Conservation (phyloP, 2,113 vertebrate species). For the Delphinus delphis region DNA sequence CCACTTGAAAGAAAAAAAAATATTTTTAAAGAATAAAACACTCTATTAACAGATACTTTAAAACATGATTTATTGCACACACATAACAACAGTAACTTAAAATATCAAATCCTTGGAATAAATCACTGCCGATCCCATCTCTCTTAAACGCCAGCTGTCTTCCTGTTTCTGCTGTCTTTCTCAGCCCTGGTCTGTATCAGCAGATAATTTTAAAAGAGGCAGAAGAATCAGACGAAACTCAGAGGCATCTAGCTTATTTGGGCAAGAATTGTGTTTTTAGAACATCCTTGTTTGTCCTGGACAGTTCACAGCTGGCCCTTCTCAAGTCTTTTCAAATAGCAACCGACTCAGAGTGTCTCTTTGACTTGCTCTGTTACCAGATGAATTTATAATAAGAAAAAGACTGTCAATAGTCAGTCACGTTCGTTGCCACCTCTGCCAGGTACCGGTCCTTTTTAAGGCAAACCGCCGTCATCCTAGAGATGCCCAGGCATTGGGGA, state of each 20-base stretch:
- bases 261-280: not conserved
- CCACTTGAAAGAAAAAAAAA: not conserved
- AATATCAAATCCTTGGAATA: conserved; percentile 48
- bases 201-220: conserved; percentile 52
- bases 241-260: not conserved
- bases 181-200: conserved; percentile 8
- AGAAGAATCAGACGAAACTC: not conserved
- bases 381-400: not conserved
- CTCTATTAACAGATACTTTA: conserved; percentile 53
- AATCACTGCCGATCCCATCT: not conserved
- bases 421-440: not conserved
- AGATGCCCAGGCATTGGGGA: not conserved
- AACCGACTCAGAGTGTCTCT: not conserved
- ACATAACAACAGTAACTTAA: conserved; percentile 32
- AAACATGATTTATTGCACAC: conserved; percentile 55
- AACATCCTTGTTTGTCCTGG: not conserved
- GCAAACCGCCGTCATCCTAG: accelerated
- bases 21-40: conserved; percentile 43
- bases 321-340: not conserved
- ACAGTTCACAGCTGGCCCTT: accelerated
- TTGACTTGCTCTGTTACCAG: not conserved
- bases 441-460: not conserved
- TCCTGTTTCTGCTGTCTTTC: not conserved
- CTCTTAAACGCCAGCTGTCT: not conserved
- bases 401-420: accelerated